Percentiles rank a stretch among this genome's conserved stretches.
These are phyloP conservation scores for Hemibagrus wyckioides DNA, from an alignment of 2,113 vertebrate genomes.

Conservation along the genomic window DNA sequence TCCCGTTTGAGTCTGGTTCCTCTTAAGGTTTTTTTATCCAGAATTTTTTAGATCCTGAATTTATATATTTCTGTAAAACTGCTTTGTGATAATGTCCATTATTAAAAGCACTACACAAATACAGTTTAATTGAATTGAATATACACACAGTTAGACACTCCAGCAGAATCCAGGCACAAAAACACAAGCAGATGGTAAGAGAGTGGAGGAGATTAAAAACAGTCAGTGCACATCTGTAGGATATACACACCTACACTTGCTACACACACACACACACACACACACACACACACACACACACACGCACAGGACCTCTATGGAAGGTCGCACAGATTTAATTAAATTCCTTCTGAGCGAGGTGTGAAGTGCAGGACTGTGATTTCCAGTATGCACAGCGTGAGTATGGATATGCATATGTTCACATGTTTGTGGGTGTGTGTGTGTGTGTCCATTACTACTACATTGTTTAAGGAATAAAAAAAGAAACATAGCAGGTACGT, in stretches of 20 bases:
- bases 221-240: constrained; percentile 54
- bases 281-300: background rate
- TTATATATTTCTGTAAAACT: too few relatives aligned
- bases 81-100: too few relatives aligned
- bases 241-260: constrained; percentile 3
- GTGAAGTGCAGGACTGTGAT: constrained; percentile 30
- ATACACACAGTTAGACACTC: constrained; percentile 11
- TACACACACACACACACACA: background rate
- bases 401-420: background rate
- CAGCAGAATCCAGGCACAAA: constrained; percentile 41
- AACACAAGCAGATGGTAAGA: constrained; percentile 54
- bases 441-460: background rate
- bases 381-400: background rate
- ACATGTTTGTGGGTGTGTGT: background rate
- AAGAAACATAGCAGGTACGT: constrained; percentile 23
- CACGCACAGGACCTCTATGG: background rate
- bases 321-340: constrained; percentile 23
- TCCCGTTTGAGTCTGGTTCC: too few relatives aligned
- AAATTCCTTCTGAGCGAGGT: constrained; percentile 34
- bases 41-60: too few relatives aligned
- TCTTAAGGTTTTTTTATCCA: too few relatives aligned
- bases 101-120: too few relatives aligned
- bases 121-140: too few relatives aligned
- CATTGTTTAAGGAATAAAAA: background rate
- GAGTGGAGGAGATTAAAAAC: constrained; percentile 42